Base-by-base conservation (phyloP, 2,113 vertebrate genomes). In the Penelope pileata region DNA sequence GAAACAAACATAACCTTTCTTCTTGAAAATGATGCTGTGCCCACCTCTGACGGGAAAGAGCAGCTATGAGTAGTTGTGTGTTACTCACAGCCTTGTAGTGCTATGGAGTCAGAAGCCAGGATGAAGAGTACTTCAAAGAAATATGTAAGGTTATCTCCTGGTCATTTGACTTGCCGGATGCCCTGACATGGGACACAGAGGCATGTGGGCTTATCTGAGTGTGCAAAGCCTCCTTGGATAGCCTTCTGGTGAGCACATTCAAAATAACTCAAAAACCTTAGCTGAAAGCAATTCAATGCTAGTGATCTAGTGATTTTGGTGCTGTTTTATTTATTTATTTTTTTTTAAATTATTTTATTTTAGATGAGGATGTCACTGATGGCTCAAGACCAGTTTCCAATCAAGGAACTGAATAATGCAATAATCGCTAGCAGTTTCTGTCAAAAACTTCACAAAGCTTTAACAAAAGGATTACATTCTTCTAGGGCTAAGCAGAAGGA, bases 361-460 rank as follows among this genome's bases (percentile, higher is more conserved):
- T 40, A 36, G 84, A 91, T 24, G 3, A 90, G 23, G 19, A 45
- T 43, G 34, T 47, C 64, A 76, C 21, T 77, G 16, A n/a, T 91
- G 62, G 42, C 53, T 32, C 40, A 80, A 92, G 58, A 88, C 64
- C 43, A 75, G 14, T 74, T 21, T 83, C 63, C 77, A 95, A 24
- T 62, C 16, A 88, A 84, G 78, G 59, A 75, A 62, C 2, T 76
- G 47, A 95, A 32, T 58, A 83, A 58, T 79, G 21, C 34, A 77
- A 78, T 32, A 83, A 83, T 50, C 56, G 26, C 29, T 96, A 69
- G 51, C 18, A 62, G 92, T 93, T 96, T 79, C 83, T 93, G 66
- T 91, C 79, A 93, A 92, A 77, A 88, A 85, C 17, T 83, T 86
- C 70, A 51, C 16, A 93, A 96, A 95, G 36, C 17, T 62, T 85